Conservation (phyloP, 1,140 invertebrate species). For the Drosophila mojavensis region DNA sequence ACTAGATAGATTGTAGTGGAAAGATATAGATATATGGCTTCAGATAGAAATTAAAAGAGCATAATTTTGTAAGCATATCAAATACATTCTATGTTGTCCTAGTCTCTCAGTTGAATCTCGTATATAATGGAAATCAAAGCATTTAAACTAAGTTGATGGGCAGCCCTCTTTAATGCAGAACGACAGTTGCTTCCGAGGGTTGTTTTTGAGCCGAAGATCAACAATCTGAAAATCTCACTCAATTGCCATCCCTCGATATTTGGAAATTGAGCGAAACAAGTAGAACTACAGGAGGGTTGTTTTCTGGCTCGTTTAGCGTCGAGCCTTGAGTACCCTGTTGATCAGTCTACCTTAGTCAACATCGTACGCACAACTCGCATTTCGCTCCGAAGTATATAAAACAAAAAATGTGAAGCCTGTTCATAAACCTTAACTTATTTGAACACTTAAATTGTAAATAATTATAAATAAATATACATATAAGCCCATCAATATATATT, state of each 20-base stretch:
- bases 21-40: neutral
- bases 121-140: neutral
- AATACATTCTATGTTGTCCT: too few species aligned
- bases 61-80: too few species aligned
- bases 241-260: neutral
- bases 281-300: constrained; percentile 22
- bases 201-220: too few species aligned
- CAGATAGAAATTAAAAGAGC: too few species aligned
- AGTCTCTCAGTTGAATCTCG: too few species aligned
- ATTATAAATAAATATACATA: constrained; percentile 32
- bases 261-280: neutral
- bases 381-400: neutral
- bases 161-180: too few species aligned
- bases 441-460: neutral
- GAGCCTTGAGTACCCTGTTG: constrained; percentile 11
- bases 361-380: constrained; percentile 14
- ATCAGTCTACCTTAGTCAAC: constrained; percentile 55
- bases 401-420: neutral
- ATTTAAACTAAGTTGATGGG: too few species aligned
- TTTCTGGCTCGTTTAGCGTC: constrained; percentile 2
- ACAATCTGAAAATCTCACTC: neutral
- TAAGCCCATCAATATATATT: constrained; percentile 10
- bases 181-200: too few species aligned
- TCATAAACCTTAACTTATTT: neutral
- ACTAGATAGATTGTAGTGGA: neutral